Evolutionary conservation across 2,888 invertebrate genomes (phyloP).

Genomic region (Panzeria rudis): DNA sequence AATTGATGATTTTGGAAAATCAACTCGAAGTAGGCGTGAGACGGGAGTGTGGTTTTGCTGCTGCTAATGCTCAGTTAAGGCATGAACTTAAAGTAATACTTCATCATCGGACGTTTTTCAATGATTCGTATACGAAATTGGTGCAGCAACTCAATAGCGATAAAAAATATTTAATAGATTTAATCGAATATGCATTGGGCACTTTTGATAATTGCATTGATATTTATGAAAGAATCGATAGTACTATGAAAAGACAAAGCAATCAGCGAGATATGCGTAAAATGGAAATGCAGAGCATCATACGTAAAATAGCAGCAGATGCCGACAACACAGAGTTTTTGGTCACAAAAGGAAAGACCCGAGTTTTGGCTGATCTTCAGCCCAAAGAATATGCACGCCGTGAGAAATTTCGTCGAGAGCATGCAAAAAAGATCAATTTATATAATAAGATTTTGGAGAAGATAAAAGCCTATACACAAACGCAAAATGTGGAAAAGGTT

Average conservation of each 20-base stretch:
- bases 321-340: constrained; percentile 79
- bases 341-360: constrained; percentile 77
- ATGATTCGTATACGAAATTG: constrained; percentile 81
- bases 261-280: constrained; percentile 79
- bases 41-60: constrained; percentile 80
- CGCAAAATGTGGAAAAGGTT: constrained; percentile 77
- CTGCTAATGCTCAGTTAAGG: constrained; percentile 78
- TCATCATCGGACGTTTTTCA: constrained; percentile 80
- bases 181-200: constrained; percentile 81
- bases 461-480: constrained; percentile 79
- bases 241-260: constrained; percentile 77
- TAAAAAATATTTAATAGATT: constrained; percentile 81
- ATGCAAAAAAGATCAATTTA: constrained; percentile 79
- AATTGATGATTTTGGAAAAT: constrained; percentile 80
- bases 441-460: constrained; percentile 81
- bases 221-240: constrained; percentile 81
- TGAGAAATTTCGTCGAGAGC: constrained; percentile 78
- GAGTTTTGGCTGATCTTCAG: constrained; percentile 79
- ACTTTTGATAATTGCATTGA: constrained; percentile 82
- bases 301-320: constrained; percentile 80
- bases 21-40: constrained; percentile 80
- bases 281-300: constrained; percentile 81
- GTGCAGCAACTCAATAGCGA: constrained; percentile 81
- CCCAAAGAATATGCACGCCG: constrained; percentile 81
- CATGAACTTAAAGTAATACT: constrained; percentile 79